These are phyloP conservation scores for Gymnoscelis rufifasciata DNA, from an alignment of 2,888 invertebrate species.

Conservation along the genomic window DNA sequence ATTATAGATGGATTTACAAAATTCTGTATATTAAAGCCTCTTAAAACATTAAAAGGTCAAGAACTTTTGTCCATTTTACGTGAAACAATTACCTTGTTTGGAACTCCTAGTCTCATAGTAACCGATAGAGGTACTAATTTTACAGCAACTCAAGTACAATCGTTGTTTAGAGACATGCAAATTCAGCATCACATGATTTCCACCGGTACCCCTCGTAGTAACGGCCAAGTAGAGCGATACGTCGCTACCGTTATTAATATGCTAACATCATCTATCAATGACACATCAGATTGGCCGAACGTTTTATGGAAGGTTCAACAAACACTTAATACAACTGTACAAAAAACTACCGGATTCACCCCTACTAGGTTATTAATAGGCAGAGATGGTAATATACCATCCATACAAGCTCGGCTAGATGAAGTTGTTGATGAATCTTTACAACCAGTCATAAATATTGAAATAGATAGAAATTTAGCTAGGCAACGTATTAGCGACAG, in stretches of 20 bases:
- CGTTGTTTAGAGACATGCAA: slow-evolving; percentile 17
- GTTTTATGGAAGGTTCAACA: slow-evolving; percentile 28
- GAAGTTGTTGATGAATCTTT: neutral
- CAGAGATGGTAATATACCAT: neutral
- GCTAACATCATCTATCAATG: slow-evolving; percentile 15
- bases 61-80: slow-evolving; percentile 28
- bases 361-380: slow-evolving; percentile 4
- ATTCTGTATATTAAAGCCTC: slow-evolving; percentile 31
- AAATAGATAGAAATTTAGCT: neutral
- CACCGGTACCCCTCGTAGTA: slow-evolving; percentile 25
- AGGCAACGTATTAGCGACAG: neutral
- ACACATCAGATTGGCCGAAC: slow-evolving; percentile 29
- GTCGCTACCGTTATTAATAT: slow-evolving; percentile 26
- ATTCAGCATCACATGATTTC: slow-evolving; percentile 26
- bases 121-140: slow-evolving; percentile 30
- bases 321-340: slow-evolving; percentile 29
- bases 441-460: neutral
- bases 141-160: slow-evolving; percentile 8
- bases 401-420: neutral
- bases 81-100: slow-evolving; percentile 29
- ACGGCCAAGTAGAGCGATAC: slow-evolving; percentile 27
- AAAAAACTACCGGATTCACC: slow-evolving; percentile 5
- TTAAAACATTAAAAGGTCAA: slow-evolving; percentile 26
- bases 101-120: slow-evolving; percentile 20
- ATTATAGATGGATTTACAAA: slow-evolving; percentile 37